Evolutionary conservation across 2,113 vertebrate species (phyloP), one percentile per base, ranked within the genome.

Genomic region (Erythrocercus mccallii): DNA sequence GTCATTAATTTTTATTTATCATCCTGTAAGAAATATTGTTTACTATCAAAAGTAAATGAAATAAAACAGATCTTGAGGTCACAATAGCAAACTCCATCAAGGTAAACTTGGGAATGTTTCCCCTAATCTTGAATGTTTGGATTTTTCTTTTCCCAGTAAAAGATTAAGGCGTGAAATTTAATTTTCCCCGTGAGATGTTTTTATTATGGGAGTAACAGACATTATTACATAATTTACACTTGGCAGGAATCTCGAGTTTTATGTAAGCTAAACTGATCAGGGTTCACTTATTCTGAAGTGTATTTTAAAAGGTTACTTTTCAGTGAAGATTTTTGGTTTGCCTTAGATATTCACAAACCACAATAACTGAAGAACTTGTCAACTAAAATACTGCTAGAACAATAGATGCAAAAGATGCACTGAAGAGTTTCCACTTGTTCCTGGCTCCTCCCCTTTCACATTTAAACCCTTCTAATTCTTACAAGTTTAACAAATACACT

Each of bases 141-240:
- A 35, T 73, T 86, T 95, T 85, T 19, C 18, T 81, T 71, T 54
- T 68, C 35, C 79, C 61, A 85, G 65, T n/a, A 54, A 22, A 92
- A 77, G 23, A 92, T 38, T 38, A 74, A 70, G 51, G 84, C 5
- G 0, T 62, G 21, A 92, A 83, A 81, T 91, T 78, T 73, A 80
- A 77, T 86, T 88, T 94, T 74, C 54, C 77, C 42, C 42, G 12
- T 53, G 31, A 89, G 92, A 89, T 91, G 22, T 71, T 92, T 92
- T 82, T 76, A 76, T 86, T 77, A 94, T 37, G 37, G 48, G 45
- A 90, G 50, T 53, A 92, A 72, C 38, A 81, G 37, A 86, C 51
- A 7, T 88, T 88, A 88, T 86, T 86, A 86, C 51, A 38, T 84
- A 71, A 84, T 88, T 95, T 77, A 72, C 27, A 92, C 30, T 91